A percentile compares a stretch with the other conserved stretches of the same genome.
Evolutionary conservation across 1,140 invertebrate genomes (phyloP).

Genomic region (Zaprionus ghesquierei): DNA sequence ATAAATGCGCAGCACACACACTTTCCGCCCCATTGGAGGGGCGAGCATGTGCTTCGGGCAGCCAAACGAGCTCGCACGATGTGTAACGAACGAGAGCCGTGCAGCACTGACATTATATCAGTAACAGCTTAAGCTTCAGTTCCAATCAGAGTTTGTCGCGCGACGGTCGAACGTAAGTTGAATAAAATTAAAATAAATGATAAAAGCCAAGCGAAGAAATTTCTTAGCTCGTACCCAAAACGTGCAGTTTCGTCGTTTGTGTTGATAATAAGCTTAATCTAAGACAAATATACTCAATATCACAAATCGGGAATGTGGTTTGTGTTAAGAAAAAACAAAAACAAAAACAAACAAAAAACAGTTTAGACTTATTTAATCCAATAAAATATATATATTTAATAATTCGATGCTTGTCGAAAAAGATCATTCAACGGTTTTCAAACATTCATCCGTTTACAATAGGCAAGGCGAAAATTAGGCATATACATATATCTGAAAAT

Average conservation of each 20-base stretch:
- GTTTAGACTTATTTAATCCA: background rate
- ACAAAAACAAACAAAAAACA: no score
- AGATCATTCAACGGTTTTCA: background rate
- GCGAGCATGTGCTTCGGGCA: slow-evolving; percentile 13
- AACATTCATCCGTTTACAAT: background rate
- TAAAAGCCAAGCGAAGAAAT: background rate
- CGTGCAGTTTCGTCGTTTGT: background rate
- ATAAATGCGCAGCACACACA: slow-evolving; percentile 30
- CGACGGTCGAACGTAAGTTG: slow-evolving; percentile 31
- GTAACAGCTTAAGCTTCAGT: slow-evolving; percentile 28
- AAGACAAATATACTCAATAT: background rate
- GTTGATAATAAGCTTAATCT: background rate
- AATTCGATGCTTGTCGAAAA: background rate
- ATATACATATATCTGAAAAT: background rate
- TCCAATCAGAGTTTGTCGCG: slow-evolving; percentile 45
- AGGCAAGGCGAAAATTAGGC: background rate
- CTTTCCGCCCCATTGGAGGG: slow-evolving; percentile 38
- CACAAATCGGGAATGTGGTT: background rate
- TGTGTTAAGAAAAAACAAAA: background rate
- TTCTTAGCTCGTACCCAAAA: slow-evolving; percentile 1
- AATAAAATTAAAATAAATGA: background rate
- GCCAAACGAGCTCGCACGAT: slow-evolving; percentile 15
- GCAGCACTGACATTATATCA: slow-evolving; percentile 26
- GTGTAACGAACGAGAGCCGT: background rate
- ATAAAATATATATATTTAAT: background rate